Conservation (phyloP, 2,797 vertebrate genomes). For the Fundulus diaphanus region DNA sequence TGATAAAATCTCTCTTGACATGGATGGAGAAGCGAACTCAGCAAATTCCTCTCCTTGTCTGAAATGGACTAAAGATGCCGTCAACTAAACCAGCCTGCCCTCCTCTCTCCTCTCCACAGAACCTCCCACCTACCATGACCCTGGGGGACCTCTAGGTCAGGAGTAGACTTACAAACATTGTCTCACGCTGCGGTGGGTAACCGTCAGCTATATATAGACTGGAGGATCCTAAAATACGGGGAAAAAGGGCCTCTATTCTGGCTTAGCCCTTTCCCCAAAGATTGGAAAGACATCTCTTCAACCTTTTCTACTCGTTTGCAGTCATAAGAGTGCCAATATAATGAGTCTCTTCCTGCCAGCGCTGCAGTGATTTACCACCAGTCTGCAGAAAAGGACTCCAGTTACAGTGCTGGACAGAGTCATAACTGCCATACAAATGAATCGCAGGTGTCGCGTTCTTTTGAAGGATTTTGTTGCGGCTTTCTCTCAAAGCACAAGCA, state of each 20-base stretch:
- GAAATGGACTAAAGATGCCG: constrained; percentile 57
- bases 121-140: constrained; percentile 59
- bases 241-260: constrained; percentile 67
- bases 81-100: constrained; percentile 56
- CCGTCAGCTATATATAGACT: constrained; percentile 72
- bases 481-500: constrained; percentile 42
- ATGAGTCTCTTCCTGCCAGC: constrained; percentile 58
- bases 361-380: constrained; percentile 60
- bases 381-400: constrained; percentile 41
- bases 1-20: constrained; percentile 47
- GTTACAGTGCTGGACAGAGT: constrained; percentile 38
- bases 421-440: constrained; percentile 33
- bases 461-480: constrained; percentile 36
- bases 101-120: constrained; percentile 62
- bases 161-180: constrained; percentile 59
- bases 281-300: constrained; percentile 63
- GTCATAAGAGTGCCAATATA: constrained; percentile 53
- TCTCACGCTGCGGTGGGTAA: constrained; percentile 69
- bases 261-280: constrained; percentile 44
- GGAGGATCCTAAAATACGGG: constrained; percentile 78
- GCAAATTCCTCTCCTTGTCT: constrained; percentile 46
- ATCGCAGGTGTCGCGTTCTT: constrained; percentile 31
- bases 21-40: constrained; percentile 55
- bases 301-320: constrained; percentile 64
- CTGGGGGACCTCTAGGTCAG: constrained; percentile 60